Evolutionary conservation across 2,888 invertebrate genomes (phyloP).

Genomic region (Hydrotaea diabolus): DNA sequence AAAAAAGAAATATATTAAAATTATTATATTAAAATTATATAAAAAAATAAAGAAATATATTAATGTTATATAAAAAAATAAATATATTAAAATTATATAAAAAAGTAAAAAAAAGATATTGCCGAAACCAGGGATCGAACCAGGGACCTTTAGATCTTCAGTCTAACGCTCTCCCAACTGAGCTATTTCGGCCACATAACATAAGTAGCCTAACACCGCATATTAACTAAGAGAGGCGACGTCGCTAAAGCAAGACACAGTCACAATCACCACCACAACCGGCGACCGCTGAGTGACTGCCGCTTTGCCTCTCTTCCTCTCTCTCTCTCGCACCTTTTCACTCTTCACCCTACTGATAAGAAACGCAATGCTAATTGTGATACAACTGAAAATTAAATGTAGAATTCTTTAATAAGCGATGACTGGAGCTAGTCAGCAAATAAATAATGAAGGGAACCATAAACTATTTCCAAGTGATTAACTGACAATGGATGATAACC

Average conservation of each 20-base stretch:
- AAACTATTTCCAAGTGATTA: background rate
- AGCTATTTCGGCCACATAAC: constrained; percentile 86
- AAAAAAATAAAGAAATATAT: too few relatives aligned
- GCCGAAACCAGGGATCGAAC: constrained; percentile 89
- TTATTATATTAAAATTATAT: too few relatives aligned
- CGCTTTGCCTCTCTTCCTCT: too few relatives aligned
- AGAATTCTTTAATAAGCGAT: background rate
- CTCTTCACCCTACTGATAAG: background rate
- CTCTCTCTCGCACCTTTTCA: too few relatives aligned
- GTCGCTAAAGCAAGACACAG: background rate
- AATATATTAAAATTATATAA: constrained; percentile 17
- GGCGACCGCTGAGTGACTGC: background rate
- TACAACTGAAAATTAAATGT: background rate
- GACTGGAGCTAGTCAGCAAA: background rate
- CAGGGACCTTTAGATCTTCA: constrained; percentile 89
- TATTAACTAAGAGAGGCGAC: background rate
- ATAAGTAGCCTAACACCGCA: background rate
- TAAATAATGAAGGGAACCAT: background rate
- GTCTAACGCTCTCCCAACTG: constrained; percentile 91
- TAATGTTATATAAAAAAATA: too few relatives aligned
- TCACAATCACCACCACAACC: too few relatives aligned
- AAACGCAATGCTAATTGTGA: background rate
- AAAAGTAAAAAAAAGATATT: constrained; percentile 71
- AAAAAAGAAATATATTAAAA: too few relatives aligned
- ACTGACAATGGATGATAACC: too few relatives aligned